phyloP scores from a whole-genome alignment of 2,888 invertebrate genomes.

The Diarsia rubi region DNA sequence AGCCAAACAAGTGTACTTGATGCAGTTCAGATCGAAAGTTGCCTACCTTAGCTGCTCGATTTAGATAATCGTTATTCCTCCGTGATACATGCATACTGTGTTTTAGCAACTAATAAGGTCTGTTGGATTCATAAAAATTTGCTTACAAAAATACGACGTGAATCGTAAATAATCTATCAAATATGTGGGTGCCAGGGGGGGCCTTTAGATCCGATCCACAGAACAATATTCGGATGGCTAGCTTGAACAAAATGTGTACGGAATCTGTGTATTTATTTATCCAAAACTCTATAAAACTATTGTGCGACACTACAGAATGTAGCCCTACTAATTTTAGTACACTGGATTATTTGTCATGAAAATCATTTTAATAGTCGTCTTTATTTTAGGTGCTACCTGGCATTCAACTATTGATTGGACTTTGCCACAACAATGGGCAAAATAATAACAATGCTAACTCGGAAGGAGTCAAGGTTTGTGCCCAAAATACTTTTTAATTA shows the following conservation, averaged over 20 bases:
- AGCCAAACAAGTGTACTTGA: neutral
- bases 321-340: neutral
- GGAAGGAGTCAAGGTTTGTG: slow-evolving; percentile 83
- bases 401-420: slow-evolving; percentile 97
- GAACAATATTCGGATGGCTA: neutral
- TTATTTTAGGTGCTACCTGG: slow-evolving; percentile 95
- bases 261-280: neutral
- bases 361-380: neutral
- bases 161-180: neutral
- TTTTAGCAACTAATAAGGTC: neutral
- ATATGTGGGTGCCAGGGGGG: no score
- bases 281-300: neutral
- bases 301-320: neutral
- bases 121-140: neutral
- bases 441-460: slow-evolving; percentile 78
- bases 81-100: neutral
- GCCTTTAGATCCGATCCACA: neutral
- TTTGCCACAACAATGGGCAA: slow-evolving; percentile 95
- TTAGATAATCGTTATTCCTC: neutral
- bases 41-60: no score
- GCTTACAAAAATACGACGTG: neutral
- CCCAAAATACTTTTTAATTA: slow-evolving; percentile 18
- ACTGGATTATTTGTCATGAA: neutral
- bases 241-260: neutral
- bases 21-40: neutral